These are phyloP conservation scores for Phymastichus coffea DNA, from an alignment of 1,140 invertebrate genomes.

Conservation along the genomic window DNA sequence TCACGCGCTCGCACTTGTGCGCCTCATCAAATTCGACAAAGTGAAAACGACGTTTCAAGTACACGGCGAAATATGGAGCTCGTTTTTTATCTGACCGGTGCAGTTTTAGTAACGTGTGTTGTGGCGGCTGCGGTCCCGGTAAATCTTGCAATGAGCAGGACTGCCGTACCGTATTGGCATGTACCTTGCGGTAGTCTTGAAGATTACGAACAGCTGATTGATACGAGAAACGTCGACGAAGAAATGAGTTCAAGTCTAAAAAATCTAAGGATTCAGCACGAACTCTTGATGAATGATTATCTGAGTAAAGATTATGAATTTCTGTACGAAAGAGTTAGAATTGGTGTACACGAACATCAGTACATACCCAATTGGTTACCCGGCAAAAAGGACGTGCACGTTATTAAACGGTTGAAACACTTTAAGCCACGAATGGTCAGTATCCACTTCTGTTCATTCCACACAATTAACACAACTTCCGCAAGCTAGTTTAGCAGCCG, in stretches of 20 bases:
- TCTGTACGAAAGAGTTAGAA: conserved; percentile 47
- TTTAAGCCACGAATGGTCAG: conserved; percentile 41
- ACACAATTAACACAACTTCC: too few species aligned
- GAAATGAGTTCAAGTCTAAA: conserved; percentile 34
- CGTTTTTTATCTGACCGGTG: conserved; percentile 20
- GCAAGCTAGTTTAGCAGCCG: too few species aligned
- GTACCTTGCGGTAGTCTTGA: conserved; percentile 41
- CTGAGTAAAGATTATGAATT: conserved; percentile 45
- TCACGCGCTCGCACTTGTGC: conserved; percentile 13
- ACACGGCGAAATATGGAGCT: background rate
- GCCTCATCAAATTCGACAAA: background rate
- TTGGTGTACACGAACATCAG: conserved; percentile 49
- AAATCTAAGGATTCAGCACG: conserved; percentile 43
- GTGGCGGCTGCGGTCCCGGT: conserved; percentile 14
- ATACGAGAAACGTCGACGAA: conserved; percentile 31
- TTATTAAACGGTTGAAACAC: conserved; percentile 36
- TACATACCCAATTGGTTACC: conserved; percentile 56
- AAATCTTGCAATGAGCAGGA: conserved; percentile 21
- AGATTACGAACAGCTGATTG: conserved; percentile 15
- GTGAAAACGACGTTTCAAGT: too few species aligned
- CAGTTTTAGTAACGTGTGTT: conserved; percentile 9
- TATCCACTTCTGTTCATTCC: too few species aligned
- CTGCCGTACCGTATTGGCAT: conserved; percentile 42
- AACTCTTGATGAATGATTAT: conserved; percentile 45
- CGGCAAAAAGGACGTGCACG: conserved; percentile 43